Conservation (phyloP, 2,888 invertebrate genomes). For the Tethea ocularis region DNA sequence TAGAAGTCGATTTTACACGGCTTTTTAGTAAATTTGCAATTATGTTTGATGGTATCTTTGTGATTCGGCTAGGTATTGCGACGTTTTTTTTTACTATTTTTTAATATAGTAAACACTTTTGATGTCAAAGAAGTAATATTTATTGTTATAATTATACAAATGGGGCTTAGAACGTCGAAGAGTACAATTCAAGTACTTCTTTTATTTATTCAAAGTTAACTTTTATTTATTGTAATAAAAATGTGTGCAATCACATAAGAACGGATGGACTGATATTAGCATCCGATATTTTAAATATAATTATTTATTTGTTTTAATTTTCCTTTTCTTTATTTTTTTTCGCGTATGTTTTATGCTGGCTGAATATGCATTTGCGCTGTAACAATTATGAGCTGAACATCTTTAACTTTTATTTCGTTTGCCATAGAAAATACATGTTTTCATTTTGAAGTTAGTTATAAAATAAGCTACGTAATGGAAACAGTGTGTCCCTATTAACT, state of each 20-base stretch:
- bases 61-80: constrained; percentile 36
- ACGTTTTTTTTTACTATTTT: constrained; percentile 53
- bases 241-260: constrained; percentile 71
- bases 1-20: constrained; percentile 32
- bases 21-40: constrained; percentile 30
- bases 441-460: constrained; percentile 46
- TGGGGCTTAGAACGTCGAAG: constrained; percentile 38
- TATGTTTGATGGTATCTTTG: constrained; percentile 36
- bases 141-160: constrained; percentile 37
- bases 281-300: constrained; percentile 54
- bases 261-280: constrained; percentile 77
- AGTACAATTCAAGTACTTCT: constrained; percentile 55
- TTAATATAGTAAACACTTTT: constrained; percentile 45
- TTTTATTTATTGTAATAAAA: constrained; percentile 65
- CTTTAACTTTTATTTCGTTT: constrained; percentile 51
- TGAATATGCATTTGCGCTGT: constrained; percentile 48
- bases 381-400: constrained; percentile 47
- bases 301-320: constrained; percentile 38
- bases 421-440: constrained; percentile 57
- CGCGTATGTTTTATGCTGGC: constrained; percentile 49
- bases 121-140: constrained; percentile 45
- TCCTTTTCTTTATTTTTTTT: constrained; percentile 41
- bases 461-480: constrained; percentile 70
- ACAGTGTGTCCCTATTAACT: constrained; percentile 83
- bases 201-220: constrained; percentile 52